These are phyloP conservation scores for Stictocephala bisonia DNA, from an alignment of 2,888 invertebrate genomes.

Conservation along the genomic window DNA sequence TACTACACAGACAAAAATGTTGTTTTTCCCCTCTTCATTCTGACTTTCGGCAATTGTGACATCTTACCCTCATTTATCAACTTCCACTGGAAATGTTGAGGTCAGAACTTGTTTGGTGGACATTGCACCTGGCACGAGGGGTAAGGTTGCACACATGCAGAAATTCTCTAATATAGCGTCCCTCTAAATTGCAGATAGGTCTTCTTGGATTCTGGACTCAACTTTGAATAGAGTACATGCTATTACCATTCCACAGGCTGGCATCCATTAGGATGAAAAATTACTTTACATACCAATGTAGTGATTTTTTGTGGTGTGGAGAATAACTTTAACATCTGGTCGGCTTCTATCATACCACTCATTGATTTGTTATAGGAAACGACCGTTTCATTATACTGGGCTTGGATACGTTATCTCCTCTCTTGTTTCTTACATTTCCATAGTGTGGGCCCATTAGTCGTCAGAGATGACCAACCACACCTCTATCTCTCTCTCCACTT, in stretches of 20 bases:
- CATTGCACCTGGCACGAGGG: background rate
- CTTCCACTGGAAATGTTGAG: too few relatives aligned
- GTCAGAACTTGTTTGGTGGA: background rate
- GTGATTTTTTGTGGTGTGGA: slow-evolving; percentile 23
- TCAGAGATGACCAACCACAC: slow-evolving; percentile 25
- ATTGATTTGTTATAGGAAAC: slow-evolving; percentile 36
- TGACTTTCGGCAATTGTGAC: background rate
- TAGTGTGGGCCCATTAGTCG: slow-evolving; percentile 18
- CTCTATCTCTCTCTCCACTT: too few relatives aligned
- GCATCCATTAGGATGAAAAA: slow-evolving; percentile 37
- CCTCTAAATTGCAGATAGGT: slow-evolving; percentile 20
- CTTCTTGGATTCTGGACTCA: slow-evolving; percentile 26
- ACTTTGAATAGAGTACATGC: slow-evolving; percentile 29
- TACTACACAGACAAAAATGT: slow-evolving; percentile 27
- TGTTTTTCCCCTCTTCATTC: background rate
- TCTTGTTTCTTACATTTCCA: slow-evolving; percentile 29
- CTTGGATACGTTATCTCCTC: too few relatives aligned
- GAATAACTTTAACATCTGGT: slow-evolving; percentile 24
- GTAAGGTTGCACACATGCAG: slow-evolving; percentile 15
- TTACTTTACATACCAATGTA: slow-evolving; percentile 31
- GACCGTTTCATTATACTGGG: too few relatives aligned
- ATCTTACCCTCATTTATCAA: slow-evolving; percentile 6
- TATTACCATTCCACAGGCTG: slow-evolving; percentile 23
- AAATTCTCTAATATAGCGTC: slow-evolving; percentile 11
- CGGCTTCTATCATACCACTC: slow-evolving; percentile 37